Percentiles rank a stretch among this genome's conserved stretches.
These are phyloP conservation scores for Drosophila nannoptera DNA, from an alignment of 1,140 invertebrate genomes.

Conservation along the genomic window DNA sequence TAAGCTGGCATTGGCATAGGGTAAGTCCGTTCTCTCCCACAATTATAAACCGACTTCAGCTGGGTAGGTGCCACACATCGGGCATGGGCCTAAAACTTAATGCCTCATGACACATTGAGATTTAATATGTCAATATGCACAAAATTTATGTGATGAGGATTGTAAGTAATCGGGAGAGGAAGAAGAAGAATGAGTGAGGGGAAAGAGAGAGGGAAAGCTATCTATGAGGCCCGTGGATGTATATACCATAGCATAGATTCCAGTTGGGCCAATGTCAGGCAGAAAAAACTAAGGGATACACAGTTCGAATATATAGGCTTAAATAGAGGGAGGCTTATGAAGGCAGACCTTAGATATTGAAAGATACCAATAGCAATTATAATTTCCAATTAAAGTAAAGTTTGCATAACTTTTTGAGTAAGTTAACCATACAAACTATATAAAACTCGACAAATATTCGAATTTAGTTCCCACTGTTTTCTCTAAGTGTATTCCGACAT, in stretches of 20 bases:
- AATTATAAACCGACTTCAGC: slow-evolving; percentile 1
- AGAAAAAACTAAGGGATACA: neutral
- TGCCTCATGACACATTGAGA: slow-evolving; percentile 78
- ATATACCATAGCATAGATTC: slow-evolving; percentile 50
- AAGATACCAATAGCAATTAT: too few species aligned
- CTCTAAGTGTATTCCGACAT: neutral
- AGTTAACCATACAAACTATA: too few species aligned
- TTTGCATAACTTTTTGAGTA: too few species aligned
- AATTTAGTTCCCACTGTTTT: neutral
- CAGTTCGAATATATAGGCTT: slow-evolving; percentile 21
- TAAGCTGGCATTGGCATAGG: slow-evolving; percentile 7
- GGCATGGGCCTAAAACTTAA: slow-evolving; percentile 61
- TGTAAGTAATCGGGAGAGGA: slow-evolving; percentile 1
- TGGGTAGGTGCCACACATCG: slow-evolving; percentile 24
- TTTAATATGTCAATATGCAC: slow-evolving; percentile 78
- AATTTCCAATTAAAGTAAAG: too few species aligned
- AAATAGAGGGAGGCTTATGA: neutral
- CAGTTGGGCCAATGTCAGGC: slow-evolving; percentile 39
- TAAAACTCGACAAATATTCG: too few species aligned
- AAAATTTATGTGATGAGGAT: slow-evolving; percentile 65
- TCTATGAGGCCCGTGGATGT: slow-evolving; percentile 25
- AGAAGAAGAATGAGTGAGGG: neutral
- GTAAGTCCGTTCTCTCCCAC: slow-evolving; percentile 2
- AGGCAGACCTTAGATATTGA: too few species aligned
- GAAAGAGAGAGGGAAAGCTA: slow-evolving; percentile 34